Conservation (phyloP, 1,140 invertebrate genomes). For the Aphidius ervi region DNA sequence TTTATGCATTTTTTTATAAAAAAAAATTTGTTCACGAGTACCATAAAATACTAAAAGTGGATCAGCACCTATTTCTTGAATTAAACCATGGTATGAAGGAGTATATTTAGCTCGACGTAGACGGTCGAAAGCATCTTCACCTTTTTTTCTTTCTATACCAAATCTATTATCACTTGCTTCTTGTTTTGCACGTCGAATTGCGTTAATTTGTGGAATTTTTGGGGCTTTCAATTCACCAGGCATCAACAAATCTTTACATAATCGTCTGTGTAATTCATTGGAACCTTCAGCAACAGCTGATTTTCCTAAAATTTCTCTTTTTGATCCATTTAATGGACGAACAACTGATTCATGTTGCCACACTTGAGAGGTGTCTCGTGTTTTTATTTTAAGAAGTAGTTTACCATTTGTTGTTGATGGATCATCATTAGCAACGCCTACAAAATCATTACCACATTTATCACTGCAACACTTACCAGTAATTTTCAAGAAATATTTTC, state of each 20-base stretch:
- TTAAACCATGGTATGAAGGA: background rate
- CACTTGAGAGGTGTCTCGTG: constrained; percentile 8
- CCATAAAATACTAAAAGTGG: constrained; percentile 18
- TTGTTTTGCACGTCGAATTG: constrained; percentile 15
- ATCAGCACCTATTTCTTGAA: constrained; percentile 9
- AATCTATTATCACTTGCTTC: constrained; percentile 12
- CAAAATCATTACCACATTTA: constrained; percentile 18
- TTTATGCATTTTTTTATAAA: constrained; percentile 16
- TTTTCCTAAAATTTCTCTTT: background rate
- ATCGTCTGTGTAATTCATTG: background rate
- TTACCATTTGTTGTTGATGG: background rate
- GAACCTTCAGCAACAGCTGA: background rate
- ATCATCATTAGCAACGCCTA: constrained; percentile 4
- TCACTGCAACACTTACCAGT: constrained; percentile 14
- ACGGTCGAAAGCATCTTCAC: constrained; percentile 1
- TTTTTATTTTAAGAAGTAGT: constrained; percentile 9
- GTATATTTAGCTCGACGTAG: constrained; percentile 3
- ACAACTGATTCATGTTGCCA: constrained; percentile 9
- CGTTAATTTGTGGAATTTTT: background rate
- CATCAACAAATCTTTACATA: background rate
- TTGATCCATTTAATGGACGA: constrained; percentile 15
- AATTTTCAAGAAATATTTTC: constrained; percentile 2
- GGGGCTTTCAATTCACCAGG: constrained; percentile 7
- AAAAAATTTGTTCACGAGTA: constrained; percentile 1
- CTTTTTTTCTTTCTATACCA: constrained; percentile 6